phyloP scores from a whole-genome alignment of 2,113 vertebrate species.

The Chlorodrepanis virens region DNA sequence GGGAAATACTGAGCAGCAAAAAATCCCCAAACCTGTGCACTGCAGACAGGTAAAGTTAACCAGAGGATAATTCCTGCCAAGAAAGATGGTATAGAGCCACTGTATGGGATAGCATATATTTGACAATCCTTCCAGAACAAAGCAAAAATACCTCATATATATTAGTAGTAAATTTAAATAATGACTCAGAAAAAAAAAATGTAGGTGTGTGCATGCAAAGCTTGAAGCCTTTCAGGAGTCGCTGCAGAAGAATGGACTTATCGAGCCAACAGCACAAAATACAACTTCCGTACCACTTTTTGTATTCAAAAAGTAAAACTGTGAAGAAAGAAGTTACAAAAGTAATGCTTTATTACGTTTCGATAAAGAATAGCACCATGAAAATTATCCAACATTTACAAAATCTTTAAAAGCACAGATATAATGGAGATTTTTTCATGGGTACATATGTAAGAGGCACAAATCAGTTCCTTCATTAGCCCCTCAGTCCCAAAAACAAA shows the following conservation, averaged over 20 bases:
- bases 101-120: no score
- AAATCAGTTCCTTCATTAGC: no score
- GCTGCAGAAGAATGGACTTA: rapidly evolving
- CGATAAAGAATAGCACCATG: background rate
- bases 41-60: rapidly evolving
- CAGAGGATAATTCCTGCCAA: rapidly evolving
- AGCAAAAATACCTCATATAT: background rate
- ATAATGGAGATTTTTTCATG: background rate
- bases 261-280: rapidly evolving
- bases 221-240: rapidly evolving
- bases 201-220: rapidly evolving
- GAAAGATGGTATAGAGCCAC: rapidly evolving
- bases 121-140: rapidly evolving
- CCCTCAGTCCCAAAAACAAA: rapidly evolving
- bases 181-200: rapidly evolving
- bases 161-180: rapidly evolving
- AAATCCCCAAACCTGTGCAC: rapidly evolving
- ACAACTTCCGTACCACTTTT: rapidly evolving
- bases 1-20: rapidly evolving
- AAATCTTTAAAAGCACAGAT: background rate
- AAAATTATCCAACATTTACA: rapidly evolving
- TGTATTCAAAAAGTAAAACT: background rate
- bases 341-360: background rate
- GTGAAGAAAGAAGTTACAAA: rapidly evolving
- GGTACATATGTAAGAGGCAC: background rate